A percentile compares a stretch with the other conserved stretches of the same genome.
These are phyloP conservation scores for Hanleya hanleyi DNA, from an alignment of 2,888 invertebrate genomes.

Conservation along the genomic window DNA sequence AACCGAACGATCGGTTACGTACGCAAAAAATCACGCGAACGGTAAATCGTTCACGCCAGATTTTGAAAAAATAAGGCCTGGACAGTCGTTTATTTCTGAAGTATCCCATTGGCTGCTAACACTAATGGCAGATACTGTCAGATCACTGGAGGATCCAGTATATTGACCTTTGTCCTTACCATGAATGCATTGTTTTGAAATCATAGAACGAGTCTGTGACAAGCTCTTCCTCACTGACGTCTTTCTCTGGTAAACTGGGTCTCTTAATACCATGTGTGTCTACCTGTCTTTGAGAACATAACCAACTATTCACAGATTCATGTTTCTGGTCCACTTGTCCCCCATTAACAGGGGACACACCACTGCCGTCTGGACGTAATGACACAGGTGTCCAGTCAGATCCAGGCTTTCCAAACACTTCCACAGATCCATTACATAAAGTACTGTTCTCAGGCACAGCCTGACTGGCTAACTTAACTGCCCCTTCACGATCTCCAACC, in stretches of 20 bases:
- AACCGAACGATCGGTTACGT: too few relatives aligned
- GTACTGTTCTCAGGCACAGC: constrained; percentile 7
- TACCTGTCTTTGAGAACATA: constrained; percentile 48
- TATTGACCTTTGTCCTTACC: too few relatives aligned
- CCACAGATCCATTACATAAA: background rate
- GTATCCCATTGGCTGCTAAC: too few relatives aligned
- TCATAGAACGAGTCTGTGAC: constrained; percentile 81
- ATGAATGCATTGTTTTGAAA: constrained; percentile 87
- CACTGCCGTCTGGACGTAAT: background rate
- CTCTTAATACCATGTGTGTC: constrained; percentile 78
- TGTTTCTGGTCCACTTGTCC: background rate
- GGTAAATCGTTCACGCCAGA: too few relatives aligned
- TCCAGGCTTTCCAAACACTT: background rate
- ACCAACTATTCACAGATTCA: constrained; percentile 48
- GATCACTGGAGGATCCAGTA: too few relatives aligned
- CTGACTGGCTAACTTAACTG: constrained; percentile 12
- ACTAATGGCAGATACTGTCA: too few relatives aligned
- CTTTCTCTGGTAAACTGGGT: constrained; percentile 85
- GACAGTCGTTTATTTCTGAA: too few relatives aligned
- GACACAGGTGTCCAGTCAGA: background rate
- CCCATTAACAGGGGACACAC: background rate
- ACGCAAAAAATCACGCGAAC: too few relatives aligned
- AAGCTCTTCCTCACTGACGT: constrained; percentile 87
- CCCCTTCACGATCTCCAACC: constrained; percentile 40
- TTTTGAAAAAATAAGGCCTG: too few relatives aligned